Evolutionary conservation across 2,888 invertebrate genomes (phyloP).

Genomic region (Leptopilina syphax): DNA sequence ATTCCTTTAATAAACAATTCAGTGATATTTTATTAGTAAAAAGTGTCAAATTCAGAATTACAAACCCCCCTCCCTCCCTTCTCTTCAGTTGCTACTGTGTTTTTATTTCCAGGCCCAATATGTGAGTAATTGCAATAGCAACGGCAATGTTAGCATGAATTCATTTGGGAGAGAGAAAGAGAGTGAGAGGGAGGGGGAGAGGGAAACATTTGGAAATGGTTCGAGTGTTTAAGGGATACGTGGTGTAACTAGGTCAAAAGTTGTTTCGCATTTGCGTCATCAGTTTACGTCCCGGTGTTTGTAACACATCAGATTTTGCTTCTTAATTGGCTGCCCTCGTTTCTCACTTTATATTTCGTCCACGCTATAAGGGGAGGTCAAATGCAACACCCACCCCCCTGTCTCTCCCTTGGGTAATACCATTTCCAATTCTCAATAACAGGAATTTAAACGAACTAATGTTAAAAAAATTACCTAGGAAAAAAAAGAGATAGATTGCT

Average conservation of each 20-base stretch:
- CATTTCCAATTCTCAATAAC: slow-evolving; percentile 13
- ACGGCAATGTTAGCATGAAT: slow-evolving; percentile 25
- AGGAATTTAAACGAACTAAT: neutral
- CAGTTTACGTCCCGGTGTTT: slow-evolving; percentile 34
- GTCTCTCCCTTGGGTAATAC: too few species aligned
- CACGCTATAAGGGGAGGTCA: slow-evolving; percentile 15
- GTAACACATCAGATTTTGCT: slow-evolving; percentile 32
- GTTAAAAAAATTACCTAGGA: too few species aligned
- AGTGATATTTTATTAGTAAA: too few species aligned
- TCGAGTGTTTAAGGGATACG: slow-evolving; percentile 32
- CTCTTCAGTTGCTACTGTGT: too few species aligned
- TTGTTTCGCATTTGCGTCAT: slow-evolving; percentile 40
- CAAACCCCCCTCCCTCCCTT: too few species aligned
- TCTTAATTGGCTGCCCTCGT: slow-evolving; percentile 38
- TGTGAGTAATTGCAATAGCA: slow-evolving; percentile 17
- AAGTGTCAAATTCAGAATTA: too few species aligned
- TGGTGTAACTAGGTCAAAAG: slow-evolving; percentile 32
- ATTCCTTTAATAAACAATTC: too few species aligned
- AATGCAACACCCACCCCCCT: neutral
- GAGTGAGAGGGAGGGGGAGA: neutral
- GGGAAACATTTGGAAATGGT: slow-evolving; percentile 22
- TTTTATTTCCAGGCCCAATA: neutral
- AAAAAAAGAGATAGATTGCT: too few species aligned
- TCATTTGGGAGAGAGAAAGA: slow-evolving; percentile 10
- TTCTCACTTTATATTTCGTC: slow-evolving; percentile 26